These are phyloP conservation scores for Pterostichus madidus DNA, from an alignment of 2,888 invertebrate species.

Conservation along the genomic window DNA sequence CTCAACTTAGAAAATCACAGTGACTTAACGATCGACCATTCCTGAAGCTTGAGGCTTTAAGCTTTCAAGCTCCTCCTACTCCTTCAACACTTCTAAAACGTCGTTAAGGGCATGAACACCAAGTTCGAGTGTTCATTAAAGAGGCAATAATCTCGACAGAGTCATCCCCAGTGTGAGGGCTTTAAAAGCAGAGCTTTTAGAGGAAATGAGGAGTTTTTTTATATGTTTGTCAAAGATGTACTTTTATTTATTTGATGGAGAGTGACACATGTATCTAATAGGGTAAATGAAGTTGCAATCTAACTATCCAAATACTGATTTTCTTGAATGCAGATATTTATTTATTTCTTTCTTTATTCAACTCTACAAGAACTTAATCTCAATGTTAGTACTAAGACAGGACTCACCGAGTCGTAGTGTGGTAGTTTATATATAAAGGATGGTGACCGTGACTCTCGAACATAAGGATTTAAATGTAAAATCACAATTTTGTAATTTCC, in stretches of 20 bases:
- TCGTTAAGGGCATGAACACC: conserved; percentile 51
- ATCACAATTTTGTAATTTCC: no score
- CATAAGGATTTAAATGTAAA: no score
- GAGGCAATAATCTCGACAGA: conserved; percentile 49
- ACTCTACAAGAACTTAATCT: no score
- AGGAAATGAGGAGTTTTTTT: background rate
- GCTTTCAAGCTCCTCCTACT: background rate
- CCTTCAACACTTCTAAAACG: conserved; percentile 23
- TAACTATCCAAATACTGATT: no score
- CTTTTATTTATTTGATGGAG: background rate
- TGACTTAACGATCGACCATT: conserved; percentile 26
- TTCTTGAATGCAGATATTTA: no score
- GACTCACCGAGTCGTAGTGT: no score
- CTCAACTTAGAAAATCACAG: conserved; percentile 32
- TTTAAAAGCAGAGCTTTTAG: conserved; percentile 32
- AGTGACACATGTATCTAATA: no score
- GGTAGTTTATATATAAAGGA: no score
- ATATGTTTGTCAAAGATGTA: conserved; percentile 3
- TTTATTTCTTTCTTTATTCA: no score
- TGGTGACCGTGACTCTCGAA: no score
- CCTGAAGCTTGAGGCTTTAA: conserved; percentile 7
- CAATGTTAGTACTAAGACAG: no score
- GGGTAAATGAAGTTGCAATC: no score
- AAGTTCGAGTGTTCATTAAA: conserved; percentile 55
- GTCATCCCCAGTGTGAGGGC: conserved; percentile 10